Conservation (phyloP, 1,140 invertebrate genomes). For the Acromyrmex heyeri region DNA sequence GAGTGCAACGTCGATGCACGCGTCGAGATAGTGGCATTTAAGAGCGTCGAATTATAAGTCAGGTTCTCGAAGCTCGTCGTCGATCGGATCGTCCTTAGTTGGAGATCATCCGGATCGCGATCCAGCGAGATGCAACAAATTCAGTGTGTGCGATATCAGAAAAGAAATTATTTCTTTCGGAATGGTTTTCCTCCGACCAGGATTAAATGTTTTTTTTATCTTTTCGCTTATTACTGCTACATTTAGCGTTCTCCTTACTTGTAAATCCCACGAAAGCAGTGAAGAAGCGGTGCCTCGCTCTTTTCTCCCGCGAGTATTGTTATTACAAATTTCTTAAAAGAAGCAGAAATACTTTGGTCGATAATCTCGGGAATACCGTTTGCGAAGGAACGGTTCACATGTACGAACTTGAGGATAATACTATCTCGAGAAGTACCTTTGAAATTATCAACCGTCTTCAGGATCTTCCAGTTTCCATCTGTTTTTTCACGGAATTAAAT, state of each 20-base stretch:
- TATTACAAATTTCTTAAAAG: conserved; percentile 30
- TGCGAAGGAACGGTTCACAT: background rate
- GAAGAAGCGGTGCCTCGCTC: background rate
- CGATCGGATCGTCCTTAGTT: background rate
- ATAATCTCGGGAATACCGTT: background rate
- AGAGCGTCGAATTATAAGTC: background rate
- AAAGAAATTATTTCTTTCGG: background rate
- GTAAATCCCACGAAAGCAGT: background rate
- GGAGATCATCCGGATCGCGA: background rate
- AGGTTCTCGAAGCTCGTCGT: background rate
- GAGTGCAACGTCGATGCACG: background rate
- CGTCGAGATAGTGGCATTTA: background rate
- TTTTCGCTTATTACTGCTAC: background rate
- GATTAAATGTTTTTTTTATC: background rate
- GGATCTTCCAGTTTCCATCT: background rate
- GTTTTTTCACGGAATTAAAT: background rate
- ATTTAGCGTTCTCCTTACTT: background rate
- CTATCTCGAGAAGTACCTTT: background rate
- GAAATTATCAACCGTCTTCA: background rate
- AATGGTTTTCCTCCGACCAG: background rate
- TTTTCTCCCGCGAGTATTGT: conserved; percentile 35
- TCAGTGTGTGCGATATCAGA: background rate
- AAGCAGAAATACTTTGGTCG: background rate
- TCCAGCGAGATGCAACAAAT: background rate
- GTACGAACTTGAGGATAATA: background rate